phyloP scores from a whole-genome alignment of 2,888 invertebrate species.

The Allolobophora icterica region DNA sequence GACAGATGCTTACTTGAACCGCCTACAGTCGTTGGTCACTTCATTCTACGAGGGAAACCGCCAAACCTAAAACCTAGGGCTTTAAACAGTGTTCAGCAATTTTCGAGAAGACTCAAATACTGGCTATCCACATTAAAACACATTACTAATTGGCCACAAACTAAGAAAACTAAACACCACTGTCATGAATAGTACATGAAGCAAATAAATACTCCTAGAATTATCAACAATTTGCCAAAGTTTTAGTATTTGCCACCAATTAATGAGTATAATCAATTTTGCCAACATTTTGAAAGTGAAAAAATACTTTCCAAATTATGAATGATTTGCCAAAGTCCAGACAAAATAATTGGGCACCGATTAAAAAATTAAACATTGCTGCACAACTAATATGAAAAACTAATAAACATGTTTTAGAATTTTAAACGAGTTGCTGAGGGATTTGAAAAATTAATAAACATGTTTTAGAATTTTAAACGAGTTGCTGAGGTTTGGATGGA shows the following conservation, averaged over 20 bases:
- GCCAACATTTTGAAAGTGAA: background rate
- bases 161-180: background rate
- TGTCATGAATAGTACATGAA: background rate
- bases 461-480: slow-evolving; percentile 80
- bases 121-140: background rate
- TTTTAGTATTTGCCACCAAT: background rate
- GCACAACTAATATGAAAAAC: background rate
- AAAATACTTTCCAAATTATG: background rate
- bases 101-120: background rate
- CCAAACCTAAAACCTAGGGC: no score
- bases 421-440: slow-evolving; percentile 88
- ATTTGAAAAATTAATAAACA: background rate
- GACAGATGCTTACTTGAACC: no score
- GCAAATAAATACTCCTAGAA: background rate
- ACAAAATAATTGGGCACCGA: background rate
- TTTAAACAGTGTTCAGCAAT: no score
- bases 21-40: no score
- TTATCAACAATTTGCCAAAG: background rate
- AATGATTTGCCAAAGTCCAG: background rate
- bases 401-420: slow-evolving; percentile 71
- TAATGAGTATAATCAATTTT: background rate
- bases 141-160: background rate
- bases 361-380: background rate
- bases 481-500: slow-evolving; percentile 99
- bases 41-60: no score